phyloP scores from a whole-genome alignment of 2,797 vertebrate species.

The Ispidina lecontei region DNA sequence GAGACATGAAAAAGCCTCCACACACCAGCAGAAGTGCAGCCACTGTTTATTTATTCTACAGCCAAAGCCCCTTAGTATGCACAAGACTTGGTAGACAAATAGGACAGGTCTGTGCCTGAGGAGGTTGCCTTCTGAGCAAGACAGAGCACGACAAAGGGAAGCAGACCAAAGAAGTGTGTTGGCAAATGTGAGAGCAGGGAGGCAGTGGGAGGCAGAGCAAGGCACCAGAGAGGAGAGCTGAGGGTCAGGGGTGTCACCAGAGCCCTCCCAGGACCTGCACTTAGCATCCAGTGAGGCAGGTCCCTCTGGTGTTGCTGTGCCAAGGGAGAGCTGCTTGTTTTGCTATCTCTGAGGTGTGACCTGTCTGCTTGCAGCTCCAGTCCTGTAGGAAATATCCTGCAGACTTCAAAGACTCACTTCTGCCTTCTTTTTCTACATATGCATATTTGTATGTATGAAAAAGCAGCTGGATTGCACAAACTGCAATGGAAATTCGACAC shows the following conservation, averaged over 20 bases:
- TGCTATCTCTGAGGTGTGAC: background rate
- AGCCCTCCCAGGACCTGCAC: background rate
- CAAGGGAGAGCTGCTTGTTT: background rate
- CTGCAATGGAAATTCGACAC: background rate
- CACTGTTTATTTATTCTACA: constrained; percentile 44
- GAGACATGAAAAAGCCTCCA: constrained; percentile 26
- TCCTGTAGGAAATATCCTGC: background rate
- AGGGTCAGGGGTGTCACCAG: background rate
- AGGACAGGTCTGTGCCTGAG: constrained; percentile 58
- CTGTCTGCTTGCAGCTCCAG: background rate
- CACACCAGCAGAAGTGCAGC: background rate
- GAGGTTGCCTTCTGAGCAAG: constrained; percentile 40
- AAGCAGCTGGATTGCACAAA: constrained; percentile 15
- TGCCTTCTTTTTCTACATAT: background rate
- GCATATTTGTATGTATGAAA: background rate
- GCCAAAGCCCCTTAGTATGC: constrained; percentile 9
- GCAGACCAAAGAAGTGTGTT: background rate
- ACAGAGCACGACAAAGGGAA: constrained; percentile 5
- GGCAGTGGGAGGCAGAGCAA: background rate
- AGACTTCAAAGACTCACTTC: background rate
- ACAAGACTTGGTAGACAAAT: constrained; percentile 21
- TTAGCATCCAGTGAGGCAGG: background rate
- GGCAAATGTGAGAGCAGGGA: background rate
- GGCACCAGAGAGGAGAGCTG: background rate
- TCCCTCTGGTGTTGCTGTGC: background rate